phyloP scores from a whole-genome alignment of 2,113 vertebrate genomes.

The Tautogolabrus adspersus region DNA sequence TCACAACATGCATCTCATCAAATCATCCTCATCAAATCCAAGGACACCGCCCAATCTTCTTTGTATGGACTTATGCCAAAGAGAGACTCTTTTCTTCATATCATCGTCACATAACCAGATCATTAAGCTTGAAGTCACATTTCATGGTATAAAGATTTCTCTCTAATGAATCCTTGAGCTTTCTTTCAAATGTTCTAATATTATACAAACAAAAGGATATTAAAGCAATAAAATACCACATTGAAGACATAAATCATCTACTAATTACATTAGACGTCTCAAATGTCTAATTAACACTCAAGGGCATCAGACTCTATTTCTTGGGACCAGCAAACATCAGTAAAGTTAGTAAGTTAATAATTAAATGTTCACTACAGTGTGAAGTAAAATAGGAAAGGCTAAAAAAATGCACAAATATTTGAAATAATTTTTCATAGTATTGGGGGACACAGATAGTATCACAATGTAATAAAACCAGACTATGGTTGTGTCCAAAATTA shows the following conservation, averaged over 20 bases:
- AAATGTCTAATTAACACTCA: slow-evolving; percentile 17
- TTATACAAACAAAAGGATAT: slow-evolving; percentile 14
- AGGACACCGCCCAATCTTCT: slow-evolving; percentile 12
- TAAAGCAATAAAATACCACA: neutral
- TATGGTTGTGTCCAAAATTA: too few relatives aligned
- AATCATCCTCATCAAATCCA: neutral
- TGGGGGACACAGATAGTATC: too few relatives aligned
- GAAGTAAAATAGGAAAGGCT: too few relatives aligned
- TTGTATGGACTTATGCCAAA: slow-evolving; percentile 33
- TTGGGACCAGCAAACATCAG: neutral
- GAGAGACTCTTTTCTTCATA: slow-evolving; percentile 19
- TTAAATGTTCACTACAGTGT: too few relatives aligned
- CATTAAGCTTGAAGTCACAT: slow-evolving; percentile 21
- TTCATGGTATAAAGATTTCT: slow-evolving; percentile 19
- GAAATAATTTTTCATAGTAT: too few relatives aligned
- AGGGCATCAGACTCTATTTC: neutral
- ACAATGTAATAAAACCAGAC: too few relatives aligned
- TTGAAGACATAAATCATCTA: slow-evolving; percentile 1
- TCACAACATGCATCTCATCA: slow-evolving; percentile 27
- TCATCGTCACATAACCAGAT: slow-evolving; percentile 3
- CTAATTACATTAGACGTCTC: slow-evolving; percentile 9
- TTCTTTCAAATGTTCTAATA: neutral
- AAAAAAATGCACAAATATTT: too few relatives aligned
- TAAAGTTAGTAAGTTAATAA: neutral
- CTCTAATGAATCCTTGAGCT: neutral